These are phyloP conservation scores for Cheilosia grossa DNA, from an alignment of 2,888 invertebrate genomes.

Conservation along the genomic window DNA sequence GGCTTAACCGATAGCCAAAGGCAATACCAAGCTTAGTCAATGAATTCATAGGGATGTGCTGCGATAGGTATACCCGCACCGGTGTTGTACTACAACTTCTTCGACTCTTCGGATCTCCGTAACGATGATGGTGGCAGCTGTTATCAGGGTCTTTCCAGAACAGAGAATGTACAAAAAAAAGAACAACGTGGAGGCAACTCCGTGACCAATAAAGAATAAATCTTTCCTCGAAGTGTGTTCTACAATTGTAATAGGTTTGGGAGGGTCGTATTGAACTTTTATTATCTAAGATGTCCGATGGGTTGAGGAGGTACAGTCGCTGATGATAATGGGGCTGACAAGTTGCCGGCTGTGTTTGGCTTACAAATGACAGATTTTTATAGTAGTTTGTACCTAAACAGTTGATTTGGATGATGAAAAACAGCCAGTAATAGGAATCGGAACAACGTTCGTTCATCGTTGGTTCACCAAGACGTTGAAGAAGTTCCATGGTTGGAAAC, in stretches of 20 bases:
- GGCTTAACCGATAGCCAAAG: constrained; percentile 56
- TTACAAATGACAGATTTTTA: background rate
- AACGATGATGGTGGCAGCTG: constrained; percentile 69
- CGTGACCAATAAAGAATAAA: constrained; percentile 72
- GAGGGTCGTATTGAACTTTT: constrained; percentile 37
- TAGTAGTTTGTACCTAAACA: too few species aligned
- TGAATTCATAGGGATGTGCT: constrained; percentile 69
- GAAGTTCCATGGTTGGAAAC: too few species aligned
- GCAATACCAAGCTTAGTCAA: constrained; percentile 57
- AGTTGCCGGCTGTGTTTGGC: background rate
- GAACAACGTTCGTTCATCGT: too few species aligned
- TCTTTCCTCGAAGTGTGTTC: constrained; percentile 57
- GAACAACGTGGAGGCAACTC: constrained; percentile 55
- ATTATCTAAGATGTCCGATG: constrained; percentile 14
- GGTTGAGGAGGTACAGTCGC: background rate
- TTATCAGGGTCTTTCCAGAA: constrained; percentile 58
- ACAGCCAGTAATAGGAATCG: too few species aligned
- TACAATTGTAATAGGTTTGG: constrained; percentile 56
- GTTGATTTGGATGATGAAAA: too few species aligned
- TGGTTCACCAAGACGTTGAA: too few species aligned
- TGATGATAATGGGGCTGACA: constrained; percentile 5
- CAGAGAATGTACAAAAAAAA: constrained; percentile 17
- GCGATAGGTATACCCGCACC: constrained; percentile 7
- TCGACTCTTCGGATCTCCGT: constrained; percentile 13
- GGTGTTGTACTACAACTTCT: constrained; percentile 51